phyloP scores from a whole-genome alignment of 2,113 vertebrate species.

The Ailurus styani region DNA sequence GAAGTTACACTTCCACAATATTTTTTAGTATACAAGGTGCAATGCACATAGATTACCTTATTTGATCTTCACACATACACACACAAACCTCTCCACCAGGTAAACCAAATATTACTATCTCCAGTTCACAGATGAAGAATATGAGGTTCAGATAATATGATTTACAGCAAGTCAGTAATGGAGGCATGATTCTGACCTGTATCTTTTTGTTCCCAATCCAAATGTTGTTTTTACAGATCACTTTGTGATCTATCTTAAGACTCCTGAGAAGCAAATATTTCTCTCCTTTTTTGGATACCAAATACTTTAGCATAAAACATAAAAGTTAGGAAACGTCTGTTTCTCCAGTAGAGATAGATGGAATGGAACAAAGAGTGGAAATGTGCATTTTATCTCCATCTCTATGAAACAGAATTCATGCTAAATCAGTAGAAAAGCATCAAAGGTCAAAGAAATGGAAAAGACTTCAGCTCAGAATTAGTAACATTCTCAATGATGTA shows the following conservation, averaged over 20 bases:
- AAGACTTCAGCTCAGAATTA: slow-evolving; percentile 44
- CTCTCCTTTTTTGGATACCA: neutral
- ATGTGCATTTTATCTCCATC: slow-evolving; percentile 28
- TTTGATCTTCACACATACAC: neutral
- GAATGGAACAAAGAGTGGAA: neutral
- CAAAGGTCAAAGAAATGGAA: slow-evolving; percentile 51
- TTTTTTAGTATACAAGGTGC: neutral
- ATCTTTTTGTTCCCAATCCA: neutral
- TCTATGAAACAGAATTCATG: neutral
- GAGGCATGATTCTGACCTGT: neutral
- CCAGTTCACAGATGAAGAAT: neutral
- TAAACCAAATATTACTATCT: neutral
- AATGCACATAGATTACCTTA: neutral
- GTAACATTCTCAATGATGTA: slow-evolving; percentile 17
- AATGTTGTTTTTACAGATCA: neutral
- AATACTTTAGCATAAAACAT: slow-evolving; percentile 35
- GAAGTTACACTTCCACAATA: neutral
- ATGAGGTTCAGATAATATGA: neutral
- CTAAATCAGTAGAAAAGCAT: slow-evolving; percentile 36
- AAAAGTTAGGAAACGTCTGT: slow-evolving; percentile 32
- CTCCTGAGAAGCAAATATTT: slow-evolving; percentile 23
- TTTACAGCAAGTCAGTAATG: neutral
- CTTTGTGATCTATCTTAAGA: neutral
- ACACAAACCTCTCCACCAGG: neutral
- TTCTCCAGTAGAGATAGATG: neutral